A percentile compares a stretch with the other conserved stretches of the same genome.
Evolutionary conservation across 2,113 vertebrate genomes (phyloP).

Genomic region (Sitta europaea): DNA sequence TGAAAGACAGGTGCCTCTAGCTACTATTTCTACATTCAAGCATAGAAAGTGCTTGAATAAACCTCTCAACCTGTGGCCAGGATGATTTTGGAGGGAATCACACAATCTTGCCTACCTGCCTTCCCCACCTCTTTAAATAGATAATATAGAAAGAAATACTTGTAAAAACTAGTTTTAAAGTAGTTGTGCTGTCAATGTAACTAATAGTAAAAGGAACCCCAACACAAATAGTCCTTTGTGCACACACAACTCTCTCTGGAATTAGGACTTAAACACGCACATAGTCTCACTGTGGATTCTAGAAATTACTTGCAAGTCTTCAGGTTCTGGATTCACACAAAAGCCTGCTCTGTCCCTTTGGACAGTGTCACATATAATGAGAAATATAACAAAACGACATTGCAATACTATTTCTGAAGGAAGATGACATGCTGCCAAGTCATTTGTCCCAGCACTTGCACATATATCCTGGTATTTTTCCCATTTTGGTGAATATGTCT

Average conservation of each 20-base stretch:
- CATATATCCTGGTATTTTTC: neutral
- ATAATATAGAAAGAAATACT: neutral
- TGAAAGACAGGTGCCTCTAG: neutral
- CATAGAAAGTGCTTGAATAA: neutral
- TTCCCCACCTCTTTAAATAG: neutral
- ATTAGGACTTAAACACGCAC: rapidly evolving
- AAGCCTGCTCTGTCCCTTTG: neutral
- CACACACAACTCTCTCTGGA: neutral
- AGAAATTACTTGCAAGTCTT: neutral
- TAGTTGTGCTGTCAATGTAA: neutral
- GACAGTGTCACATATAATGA: neutral
- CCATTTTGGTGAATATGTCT: neutral
- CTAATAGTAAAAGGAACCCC: neutral
- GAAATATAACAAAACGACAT: neutral
- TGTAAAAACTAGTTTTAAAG: neutral
- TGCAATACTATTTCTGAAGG: neutral
- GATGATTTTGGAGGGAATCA: neutral
- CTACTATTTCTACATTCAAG: neutral
- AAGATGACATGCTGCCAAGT: neutral
- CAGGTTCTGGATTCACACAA: neutral
- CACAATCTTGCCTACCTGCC: neutral
- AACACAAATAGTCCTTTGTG: neutral
- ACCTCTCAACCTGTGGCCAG: neutral
- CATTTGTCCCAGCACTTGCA: neutral
- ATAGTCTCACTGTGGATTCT: neutral